A percentile compares a stretch with the other conserved stretches of the same genome.
Evolutionary conservation across 2,113 vertebrate genomes (phyloP).

Genomic region (Atractosteus spatula): DNA sequence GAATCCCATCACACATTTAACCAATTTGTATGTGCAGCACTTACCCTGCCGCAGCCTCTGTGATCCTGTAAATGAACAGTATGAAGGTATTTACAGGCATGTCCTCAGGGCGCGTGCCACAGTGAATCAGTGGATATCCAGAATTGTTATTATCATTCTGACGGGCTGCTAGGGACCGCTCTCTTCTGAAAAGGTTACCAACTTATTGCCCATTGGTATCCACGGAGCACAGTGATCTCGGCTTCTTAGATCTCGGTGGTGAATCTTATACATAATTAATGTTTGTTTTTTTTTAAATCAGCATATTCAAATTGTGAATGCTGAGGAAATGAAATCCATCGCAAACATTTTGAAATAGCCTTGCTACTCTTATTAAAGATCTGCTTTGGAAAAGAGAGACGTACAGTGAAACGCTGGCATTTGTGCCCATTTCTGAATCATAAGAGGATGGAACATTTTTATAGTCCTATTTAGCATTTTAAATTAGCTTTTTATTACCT

Average conservation of each 20-base stretch:
- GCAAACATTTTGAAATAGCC: no score
- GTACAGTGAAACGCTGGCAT: no score
- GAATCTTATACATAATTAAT: neutral
- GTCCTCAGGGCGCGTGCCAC: slow-evolving; percentile 7
- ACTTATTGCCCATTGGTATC: neutral
- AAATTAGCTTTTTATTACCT: neutral
- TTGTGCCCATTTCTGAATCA: no score
- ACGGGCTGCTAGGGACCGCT: slow-evolving; percentile 5
- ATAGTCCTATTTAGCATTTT: neutral
- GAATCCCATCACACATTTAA: slow-evolving; percentile 7
- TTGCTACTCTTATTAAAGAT: neutral
- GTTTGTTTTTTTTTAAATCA: no score
- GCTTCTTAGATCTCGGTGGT: neutral
- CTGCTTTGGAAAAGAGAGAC: no score
- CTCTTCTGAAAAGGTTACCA: neutral
- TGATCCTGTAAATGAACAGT: slow-evolving; percentile 14
- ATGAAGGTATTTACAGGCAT: slow-evolving; percentile 9
- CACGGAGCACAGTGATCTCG: neutral
- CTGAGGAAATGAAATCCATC: no score
- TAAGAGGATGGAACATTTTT: neutral
- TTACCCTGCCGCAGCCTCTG: neutral
- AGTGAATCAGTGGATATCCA: slow-evolving; percentile 7
- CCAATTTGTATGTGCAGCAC: slow-evolving; percentile 8
- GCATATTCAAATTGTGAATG: no score
- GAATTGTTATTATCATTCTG: slow-evolving; percentile 11